phyloP scores from a whole-genome alignment of 2,113 vertebrate genomes.

The Dipodomys merriami region DNA sequence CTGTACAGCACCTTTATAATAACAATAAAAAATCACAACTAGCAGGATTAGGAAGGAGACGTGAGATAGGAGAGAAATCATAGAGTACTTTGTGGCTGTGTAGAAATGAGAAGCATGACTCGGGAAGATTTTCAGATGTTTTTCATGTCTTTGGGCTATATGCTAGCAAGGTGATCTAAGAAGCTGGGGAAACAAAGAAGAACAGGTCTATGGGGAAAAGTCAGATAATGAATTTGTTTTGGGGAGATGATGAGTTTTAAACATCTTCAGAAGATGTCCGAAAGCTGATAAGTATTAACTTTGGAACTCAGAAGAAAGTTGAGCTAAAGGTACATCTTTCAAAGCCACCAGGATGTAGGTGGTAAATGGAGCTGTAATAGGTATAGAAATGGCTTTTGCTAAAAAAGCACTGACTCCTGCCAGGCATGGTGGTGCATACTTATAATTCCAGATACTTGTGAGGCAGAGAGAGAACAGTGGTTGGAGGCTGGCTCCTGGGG shows the following conservation, averaged over 20 bases:
- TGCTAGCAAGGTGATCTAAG: neutral
- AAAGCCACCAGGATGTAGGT: neutral
- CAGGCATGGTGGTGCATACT: too few relatives aligned
- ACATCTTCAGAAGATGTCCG: neutral
- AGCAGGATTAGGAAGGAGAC: conserved; percentile 28
- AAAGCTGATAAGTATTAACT: neutral
- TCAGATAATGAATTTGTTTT: conserved; percentile 36
- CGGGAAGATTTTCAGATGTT: neutral
- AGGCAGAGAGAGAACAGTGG: too few relatives aligned
- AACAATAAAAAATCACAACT: too few relatives aligned
- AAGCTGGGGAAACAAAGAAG: conserved; percentile 29
- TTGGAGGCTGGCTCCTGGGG: too few relatives aligned
- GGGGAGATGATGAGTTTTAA: neutral
- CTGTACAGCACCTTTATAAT: too few relatives aligned
- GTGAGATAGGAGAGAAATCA: neutral
- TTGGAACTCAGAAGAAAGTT: conserved; percentile 34
- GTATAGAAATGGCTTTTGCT: too few relatives aligned
- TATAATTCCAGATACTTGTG: too few relatives aligned
- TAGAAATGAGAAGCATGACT: neutral
- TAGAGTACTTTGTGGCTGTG: neutral
- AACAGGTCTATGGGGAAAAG: neutral
- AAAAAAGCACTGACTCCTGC: too few relatives aligned
- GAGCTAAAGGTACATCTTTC: neutral
- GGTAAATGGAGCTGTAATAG: neutral
- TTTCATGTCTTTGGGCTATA: neutral